Base-by-base conservation (phyloP, 1,140 invertebrate species). In the Adoxophyes honmai region DNA sequence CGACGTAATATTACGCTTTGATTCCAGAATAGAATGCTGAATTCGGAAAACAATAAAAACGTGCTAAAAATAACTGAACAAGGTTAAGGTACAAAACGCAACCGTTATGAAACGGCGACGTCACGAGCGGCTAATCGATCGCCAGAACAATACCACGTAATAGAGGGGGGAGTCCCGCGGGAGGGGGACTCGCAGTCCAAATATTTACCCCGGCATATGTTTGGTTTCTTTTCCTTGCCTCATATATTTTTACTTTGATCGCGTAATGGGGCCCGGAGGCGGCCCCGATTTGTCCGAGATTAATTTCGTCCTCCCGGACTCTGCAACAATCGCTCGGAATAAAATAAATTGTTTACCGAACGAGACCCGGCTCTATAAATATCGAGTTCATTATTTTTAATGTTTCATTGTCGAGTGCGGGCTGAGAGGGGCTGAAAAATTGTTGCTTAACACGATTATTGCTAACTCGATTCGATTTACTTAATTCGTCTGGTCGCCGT, bases 201-300 rank as follows among this genome's bases (percentile, higher is more conserved):
- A 88, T 82, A 83, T 86, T 88, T 85, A 79, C 73, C 55, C 60
- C 68, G 70, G 80, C 75, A 84, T 83, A 84, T 85, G 83, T 81
- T 86, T 86, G 80, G 76, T 85, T 88, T 88, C 85, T 80, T 88
- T 88, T 82, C 72, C 78, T 78, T 76, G 75, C 73, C 73, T 85
- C 81, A 85, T 86, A 84, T 85, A 84, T 88, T 88, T 86, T 84
- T 77, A 76, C 81, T 86, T 76, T 78, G 71, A 79, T 79, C 71
- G 67, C 66, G 72, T 79, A 84, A 84, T 79, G 63, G 73, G 69
- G 70, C 68, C 77, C 76, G 52, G 63, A 71, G 84, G 79, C 76
- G 67, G 66, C 69, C 64, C 57, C 73, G 70, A 81, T 81, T 86
- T 78, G 73, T 70, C 70, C 73, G 71, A 77, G 73, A 84, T 76